Percentiles rank a stretch among this genome's conserved stretches.
Evolutionary conservation across 2,888 invertebrate species (phyloP).

Genomic region (Diarsia rubi): DNA sequence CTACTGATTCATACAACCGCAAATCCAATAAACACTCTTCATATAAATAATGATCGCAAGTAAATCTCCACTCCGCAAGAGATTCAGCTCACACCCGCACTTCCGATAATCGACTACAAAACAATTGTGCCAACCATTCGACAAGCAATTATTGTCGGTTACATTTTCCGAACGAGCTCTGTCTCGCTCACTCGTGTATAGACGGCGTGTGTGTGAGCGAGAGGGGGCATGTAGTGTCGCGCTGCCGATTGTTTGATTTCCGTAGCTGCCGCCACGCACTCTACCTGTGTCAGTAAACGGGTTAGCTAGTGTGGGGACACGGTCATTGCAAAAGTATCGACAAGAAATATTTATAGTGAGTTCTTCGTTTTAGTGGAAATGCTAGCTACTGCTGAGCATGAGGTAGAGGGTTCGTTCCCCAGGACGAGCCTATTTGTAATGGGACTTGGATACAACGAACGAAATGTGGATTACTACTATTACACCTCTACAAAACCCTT

Average conservation of each 20-base stretch:
- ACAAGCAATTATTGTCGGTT: conserved; percentile 64
- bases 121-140: conserved; percentile 57
- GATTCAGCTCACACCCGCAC: conserved; percentile 4
- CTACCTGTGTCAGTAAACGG: conserved; percentile 77
- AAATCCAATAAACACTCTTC: neutral
- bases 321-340: conserved; percentile 18
- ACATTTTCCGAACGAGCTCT: conserved; percentile 44
- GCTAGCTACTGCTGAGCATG: neutral
- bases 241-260: conserved; percentile 82
- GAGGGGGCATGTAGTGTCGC: conserved; percentile 44
- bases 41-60: conserved; percentile 5
- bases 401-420: neutral
- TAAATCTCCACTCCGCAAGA: conserved; percentile 1
- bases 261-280: conserved; percentile 70
- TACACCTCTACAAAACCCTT: neutral
- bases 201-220: conserved; percentile 21
- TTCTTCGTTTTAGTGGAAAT: neutral
- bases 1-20: neutral
- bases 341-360: neutral
- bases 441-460: neutral
- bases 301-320: conserved; percentile 69
- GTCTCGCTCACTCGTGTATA: conserved; percentile 12
- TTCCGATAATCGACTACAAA: conserved; percentile 38
- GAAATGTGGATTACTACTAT: neutral
- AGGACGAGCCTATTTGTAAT: neutral